Evolutionary conservation across 2,797 vertebrate genomes (phyloP).

Genomic region (Lepidocolaptes lacrymiger): DNA sequence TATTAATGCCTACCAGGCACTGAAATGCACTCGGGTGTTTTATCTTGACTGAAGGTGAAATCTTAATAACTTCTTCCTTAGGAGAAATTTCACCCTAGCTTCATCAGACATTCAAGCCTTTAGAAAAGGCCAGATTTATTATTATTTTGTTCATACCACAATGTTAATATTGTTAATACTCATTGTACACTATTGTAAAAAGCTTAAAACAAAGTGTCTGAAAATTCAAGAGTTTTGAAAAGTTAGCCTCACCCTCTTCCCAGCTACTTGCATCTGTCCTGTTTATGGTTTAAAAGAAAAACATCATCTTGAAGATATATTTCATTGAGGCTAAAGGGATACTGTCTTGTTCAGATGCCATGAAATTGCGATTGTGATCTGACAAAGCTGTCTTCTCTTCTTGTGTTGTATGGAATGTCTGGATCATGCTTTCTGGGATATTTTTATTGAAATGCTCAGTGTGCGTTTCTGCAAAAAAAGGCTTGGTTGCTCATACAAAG

Average conservation of each 20-base stretch:
- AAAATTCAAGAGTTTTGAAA: conserved; percentile 59
- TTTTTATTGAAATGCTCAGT: conserved; percentile 83
- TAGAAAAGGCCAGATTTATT: conserved; percentile 23
- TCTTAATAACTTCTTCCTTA: background rate
- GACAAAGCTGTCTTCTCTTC: conserved; percentile 74
- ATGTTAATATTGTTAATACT: conserved; percentile 79
- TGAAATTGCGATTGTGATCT: conserved; percentile 78
- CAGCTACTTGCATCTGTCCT: conserved; percentile 48
- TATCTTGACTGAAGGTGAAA: background rate
- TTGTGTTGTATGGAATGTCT: conserved; percentile 78
- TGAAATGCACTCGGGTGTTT: background rate
- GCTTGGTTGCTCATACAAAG: conserved; percentile 70
- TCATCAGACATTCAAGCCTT: conserved; percentile 10
- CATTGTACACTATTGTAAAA: conserved; percentile 75
- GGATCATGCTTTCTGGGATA: conserved; percentile 83
- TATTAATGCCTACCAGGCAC: background rate
- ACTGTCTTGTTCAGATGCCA: conserved; percentile 75
- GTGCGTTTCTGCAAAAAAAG: conserved; percentile 79
- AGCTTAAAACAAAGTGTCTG: conserved; percentile 56
- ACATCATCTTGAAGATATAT: conserved; percentile 61
- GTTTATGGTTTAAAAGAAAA: conserved; percentile 50
- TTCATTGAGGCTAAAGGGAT: conserved; percentile 68
- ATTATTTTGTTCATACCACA: conserved; percentile 47
- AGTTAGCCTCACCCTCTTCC: conserved; percentile 49
- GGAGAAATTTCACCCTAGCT: conserved; percentile 7